These are phyloP conservation scores for Leucophenga maculata DNA, from an alignment of 2,888 invertebrate species.

Conservation along the genomic window DNA sequence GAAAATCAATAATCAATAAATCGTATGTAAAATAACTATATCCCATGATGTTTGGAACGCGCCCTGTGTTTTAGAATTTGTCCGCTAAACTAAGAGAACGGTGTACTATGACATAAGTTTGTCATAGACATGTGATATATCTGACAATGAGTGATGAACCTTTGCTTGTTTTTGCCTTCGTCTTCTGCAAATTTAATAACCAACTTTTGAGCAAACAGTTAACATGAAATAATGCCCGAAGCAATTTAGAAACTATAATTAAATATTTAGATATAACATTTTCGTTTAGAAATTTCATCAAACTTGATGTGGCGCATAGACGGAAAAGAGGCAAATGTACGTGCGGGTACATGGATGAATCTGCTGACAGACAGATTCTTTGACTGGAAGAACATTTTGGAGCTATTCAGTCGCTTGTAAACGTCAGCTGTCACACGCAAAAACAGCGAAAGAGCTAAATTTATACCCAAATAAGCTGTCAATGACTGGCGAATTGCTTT, in stretches of 20 bases:
- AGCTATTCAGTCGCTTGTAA: constrained; percentile 8
- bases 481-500: constrained; percentile 32
- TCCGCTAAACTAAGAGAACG: constrained; percentile 34
- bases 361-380: background rate
- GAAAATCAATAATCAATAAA: no score
- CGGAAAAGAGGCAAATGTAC: no score
- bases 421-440: constrained; percentile 21
- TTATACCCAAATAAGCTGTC: constrained; percentile 39
- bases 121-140: no score
- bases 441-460: constrained; percentile 32
- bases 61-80: constrained; percentile 29
- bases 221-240: constrained; percentile 45
- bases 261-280: constrained; percentile 48
- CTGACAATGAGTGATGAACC: background rate
- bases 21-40: no score
- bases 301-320: background rate
- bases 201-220: constrained; percentile 41
- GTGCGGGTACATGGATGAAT: background rate
- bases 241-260: constrained; percentile 50
- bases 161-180: background rate
- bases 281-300: constrained; percentile 11
- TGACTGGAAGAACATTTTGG: background rate
- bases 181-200: background rate
- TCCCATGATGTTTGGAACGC: no score
- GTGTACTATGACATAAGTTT: constrained; percentile 16